phyloP scores from a whole-genome alignment of 2,113 vertebrate genomes.

The Crocuta crocuta region DNA sequence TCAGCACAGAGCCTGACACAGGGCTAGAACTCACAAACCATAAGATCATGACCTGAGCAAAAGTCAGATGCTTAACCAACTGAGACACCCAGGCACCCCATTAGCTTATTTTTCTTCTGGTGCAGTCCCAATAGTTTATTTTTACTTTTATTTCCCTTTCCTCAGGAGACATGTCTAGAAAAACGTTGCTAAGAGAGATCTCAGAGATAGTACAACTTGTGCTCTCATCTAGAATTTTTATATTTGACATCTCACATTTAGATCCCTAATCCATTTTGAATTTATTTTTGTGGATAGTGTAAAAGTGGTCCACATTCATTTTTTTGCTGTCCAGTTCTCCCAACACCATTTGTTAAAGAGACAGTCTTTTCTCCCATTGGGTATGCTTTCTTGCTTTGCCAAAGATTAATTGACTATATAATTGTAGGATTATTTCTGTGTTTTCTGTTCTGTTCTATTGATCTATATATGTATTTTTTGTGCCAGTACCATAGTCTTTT shows the following conservation, averaged over 20 bases:
- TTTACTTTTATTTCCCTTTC: background rate
- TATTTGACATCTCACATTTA: background rate
- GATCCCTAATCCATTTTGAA: background rate
- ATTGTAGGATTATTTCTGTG: background rate
- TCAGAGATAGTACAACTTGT: background rate
- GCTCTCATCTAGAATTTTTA: background rate
- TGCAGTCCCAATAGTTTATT: background rate
- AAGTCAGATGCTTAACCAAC: too few species aligned
- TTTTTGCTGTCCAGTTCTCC: background rate
- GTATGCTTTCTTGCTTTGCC: background rate
- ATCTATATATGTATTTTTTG: background rate
- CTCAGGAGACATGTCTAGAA: background rate
- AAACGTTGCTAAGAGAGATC: background rate
- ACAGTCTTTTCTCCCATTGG: background rate
- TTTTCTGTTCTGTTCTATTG: background rate
- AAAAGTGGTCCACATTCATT: background rate
- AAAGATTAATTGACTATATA: background rate
- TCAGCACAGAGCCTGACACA: too few species aligned
- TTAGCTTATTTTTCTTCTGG: background rate
- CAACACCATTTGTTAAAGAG: background rate
- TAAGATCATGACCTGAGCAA: too few species aligned
- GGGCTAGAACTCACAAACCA: too few species aligned
- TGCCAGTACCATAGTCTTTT: background rate
- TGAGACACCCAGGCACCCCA: too few species aligned
- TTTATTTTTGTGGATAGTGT: background rate